Evolutionary conservation across 2,888 invertebrate species (phyloP).

Genomic region (Brachypalpus laphriformis): DNA sequence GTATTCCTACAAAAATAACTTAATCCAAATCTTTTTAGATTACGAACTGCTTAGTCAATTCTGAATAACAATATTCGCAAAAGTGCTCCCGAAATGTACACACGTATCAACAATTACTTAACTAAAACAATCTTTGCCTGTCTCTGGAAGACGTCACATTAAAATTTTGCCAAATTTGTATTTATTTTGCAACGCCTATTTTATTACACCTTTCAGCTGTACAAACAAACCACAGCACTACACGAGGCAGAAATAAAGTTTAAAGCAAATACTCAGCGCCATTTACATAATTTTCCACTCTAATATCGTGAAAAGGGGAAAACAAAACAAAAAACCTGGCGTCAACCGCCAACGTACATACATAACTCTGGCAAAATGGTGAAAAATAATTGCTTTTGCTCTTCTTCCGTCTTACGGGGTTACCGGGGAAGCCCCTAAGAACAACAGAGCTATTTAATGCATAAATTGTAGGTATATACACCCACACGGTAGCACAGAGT

Average conservation of each 20-base stretch:
- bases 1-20: too few species aligned
- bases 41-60: background rate
- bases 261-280: constrained; percentile 36
- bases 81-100: background rate
- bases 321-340: constrained; percentile 20
- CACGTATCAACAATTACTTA: background rate
- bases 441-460: constrained; percentile 12
- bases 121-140: background rate
- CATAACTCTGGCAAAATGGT: constrained; percentile 38
- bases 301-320: constrained; percentile 23
- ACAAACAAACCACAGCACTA: constrained; percentile 44
- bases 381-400: constrained; percentile 54
- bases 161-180: constrained; percentile 16
- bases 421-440: background rate
- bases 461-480: constrained; percentile 18
- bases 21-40: too few species aligned
- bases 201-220: constrained; percentile 43
- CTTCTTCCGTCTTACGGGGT: background rate
- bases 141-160: background rate
- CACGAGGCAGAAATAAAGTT: constrained; percentile 46
- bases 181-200: constrained; percentile 41
- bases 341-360: constrained; percentile 34
- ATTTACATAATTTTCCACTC: constrained; percentile 64
- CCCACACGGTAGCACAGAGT: background rate
- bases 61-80: too few species aligned